Evolutionary conservation across 2,888 invertebrate genomes (phyloP), one percentile per base, ranked within the genome.

Genomic region (Ctenicera cuprea): DNA sequence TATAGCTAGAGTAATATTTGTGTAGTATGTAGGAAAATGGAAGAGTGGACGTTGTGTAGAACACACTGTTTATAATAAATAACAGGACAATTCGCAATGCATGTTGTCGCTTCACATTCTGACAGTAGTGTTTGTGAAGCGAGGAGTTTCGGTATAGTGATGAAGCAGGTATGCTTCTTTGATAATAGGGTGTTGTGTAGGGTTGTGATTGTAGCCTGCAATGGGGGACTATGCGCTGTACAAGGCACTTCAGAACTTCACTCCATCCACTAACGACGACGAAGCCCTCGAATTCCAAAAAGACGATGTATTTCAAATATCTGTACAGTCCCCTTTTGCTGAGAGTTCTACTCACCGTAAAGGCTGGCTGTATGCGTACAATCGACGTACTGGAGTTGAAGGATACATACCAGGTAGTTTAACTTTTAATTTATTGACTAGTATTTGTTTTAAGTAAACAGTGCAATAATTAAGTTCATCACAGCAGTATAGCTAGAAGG

Each of bases 341-440:
- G 79, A 78, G 48, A 82, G 73, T 45, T 81, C 84, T 72, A 80
- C 82, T 76, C 79, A 83, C 79, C 81, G 82, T 67, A 84, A 84
- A 65, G 87, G 87, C 37, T 86, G 87, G 85, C 78, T 88, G 38
- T 84, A 83, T 76, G 88, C 87, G 38, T 86, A 85, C 74, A 88
- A 87, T 79, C 82, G 86, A 76, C 83, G 87, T 68, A 87, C 87
- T 14, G 83, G 85, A 64, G 81, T 81, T 62, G 80, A 82, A 79
- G 88, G 88, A 76, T 87, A 87, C 79, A 85, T 88, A 70, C 87
- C 87, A 80, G 86, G 88, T 86, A n/a, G n/a, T n/a, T n/a, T n/a
- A n/a, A 85, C 80, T 75, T 78, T 70, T 67, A 52, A 16, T 16
- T 45, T 69, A 7, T 37, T 37, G 38, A 8, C 7, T 11, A 37